Evolutionary conservation across 2,797 vertebrate genomes (phyloP).

Genomic region (Phrynocephalus vlangalii): DNA sequence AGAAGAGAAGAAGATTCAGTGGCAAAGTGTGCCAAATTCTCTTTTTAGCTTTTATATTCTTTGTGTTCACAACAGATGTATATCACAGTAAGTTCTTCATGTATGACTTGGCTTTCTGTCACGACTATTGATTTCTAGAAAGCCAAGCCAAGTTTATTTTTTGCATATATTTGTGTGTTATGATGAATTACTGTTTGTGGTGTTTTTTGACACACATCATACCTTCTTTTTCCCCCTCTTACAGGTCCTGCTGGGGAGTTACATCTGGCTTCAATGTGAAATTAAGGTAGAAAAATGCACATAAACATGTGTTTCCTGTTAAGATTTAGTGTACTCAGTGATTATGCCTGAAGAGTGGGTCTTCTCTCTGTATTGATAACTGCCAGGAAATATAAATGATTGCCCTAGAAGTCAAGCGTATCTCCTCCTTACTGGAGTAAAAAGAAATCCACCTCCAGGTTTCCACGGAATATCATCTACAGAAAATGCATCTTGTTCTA

Average conservation of each 20-base stretch:
- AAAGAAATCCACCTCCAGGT: constrained; percentile 81
- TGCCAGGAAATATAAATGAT: constrained; percentile 86
- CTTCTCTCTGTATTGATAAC: constrained; percentile 83
- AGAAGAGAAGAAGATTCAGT: neutral
- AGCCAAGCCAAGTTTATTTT: neutral
- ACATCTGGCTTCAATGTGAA: constrained; percentile 89
- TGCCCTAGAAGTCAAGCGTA: constrained; percentile 87
- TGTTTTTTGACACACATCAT: constrained; percentile 58
- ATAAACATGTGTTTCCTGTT: constrained; percentile 81
- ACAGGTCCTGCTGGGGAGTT: constrained; percentile 91
- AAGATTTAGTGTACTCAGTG: constrained; percentile 82
- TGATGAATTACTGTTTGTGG: constrained; percentile 49
- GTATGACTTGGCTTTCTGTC: neutral
- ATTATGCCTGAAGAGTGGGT: constrained; percentile 91
- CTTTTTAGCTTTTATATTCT: neutral
- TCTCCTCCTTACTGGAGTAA: constrained; percentile 89
- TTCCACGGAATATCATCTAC: constrained; percentile 77
- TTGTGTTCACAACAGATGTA: neutral
- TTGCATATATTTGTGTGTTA: neutral
- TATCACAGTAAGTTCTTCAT: neutral
- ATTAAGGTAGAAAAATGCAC: constrained; percentile 82
- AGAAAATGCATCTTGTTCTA: constrained; percentile 86
- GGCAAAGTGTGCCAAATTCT: neutral
- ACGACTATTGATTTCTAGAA: neutral
- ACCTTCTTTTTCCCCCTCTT: constrained; percentile 73